phyloP scores from a whole-genome alignment of 92 coral and sea anemone genomes.

The Bergia sp. region DNA sequence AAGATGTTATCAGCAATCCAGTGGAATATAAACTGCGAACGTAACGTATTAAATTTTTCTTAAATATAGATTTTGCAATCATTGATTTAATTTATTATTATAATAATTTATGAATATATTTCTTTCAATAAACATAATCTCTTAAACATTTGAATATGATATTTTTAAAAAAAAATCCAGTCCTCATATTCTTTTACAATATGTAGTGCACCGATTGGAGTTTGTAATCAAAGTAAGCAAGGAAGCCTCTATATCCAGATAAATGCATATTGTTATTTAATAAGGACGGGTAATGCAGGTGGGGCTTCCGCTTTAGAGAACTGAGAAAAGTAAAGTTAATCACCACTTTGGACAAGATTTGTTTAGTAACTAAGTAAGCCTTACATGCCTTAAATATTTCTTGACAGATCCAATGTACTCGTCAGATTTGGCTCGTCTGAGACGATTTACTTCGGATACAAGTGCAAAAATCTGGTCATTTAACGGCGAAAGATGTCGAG shows the following conservation, averaged over 20 bases:
- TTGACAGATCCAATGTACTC: constrained; percentile 31
- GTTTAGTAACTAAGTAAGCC: neutral
- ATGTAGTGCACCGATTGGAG: neutral
- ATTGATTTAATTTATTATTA: neutral
- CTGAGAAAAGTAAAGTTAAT: neutral
- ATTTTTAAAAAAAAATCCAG: neutral
- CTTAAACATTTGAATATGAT: neutral
- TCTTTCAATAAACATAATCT: neutral
- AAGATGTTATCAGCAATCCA: constrained; percentile 16
- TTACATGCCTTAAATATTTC: neutral
- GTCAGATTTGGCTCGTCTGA: neutral
- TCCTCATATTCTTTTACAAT: neutral
- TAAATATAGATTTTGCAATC: constrained; percentile 8
- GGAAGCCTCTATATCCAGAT: neutral
- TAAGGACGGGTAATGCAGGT: neutral
- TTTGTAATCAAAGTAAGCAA: neutral
- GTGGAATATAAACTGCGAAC: neutral
- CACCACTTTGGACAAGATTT: constrained; percentile 5
- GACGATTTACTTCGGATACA: neutral
- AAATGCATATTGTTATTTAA: neutral
- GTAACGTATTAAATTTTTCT: neutral
- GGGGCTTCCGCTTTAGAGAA: neutral
- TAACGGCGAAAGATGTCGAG: constrained; percentile 24
- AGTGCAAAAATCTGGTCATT: neutral
- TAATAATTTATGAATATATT: constrained; percentile 14